Conservation (phyloP, 1,140 invertebrate genomes). For the Zaprionus gabonicus region DNA sequence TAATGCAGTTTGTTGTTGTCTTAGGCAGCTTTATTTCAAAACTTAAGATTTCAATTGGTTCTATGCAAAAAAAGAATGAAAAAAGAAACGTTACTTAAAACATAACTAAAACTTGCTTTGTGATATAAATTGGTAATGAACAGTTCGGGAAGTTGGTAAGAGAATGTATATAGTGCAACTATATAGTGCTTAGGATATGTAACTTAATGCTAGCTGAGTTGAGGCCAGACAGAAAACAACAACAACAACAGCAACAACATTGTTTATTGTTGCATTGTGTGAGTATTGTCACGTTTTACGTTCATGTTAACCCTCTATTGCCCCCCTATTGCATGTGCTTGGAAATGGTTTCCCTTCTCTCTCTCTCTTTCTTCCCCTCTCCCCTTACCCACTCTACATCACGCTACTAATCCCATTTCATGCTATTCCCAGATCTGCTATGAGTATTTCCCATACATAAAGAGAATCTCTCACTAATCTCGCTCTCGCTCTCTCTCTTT, state of each 20-base stretch:
- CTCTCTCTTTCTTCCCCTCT: background rate
- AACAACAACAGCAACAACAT: constrained; percentile 32
- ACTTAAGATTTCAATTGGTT: constrained; percentile 3
- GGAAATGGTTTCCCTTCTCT: background rate
- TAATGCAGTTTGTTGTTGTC: background rate
- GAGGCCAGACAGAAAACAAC: constrained; percentile 54
- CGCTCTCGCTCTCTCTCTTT: background rate
- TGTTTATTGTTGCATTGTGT: constrained; percentile 68
- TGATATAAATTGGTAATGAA: constrained; percentile 11
- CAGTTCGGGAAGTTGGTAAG: constrained; percentile 10
- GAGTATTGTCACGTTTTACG: constrained; percentile 62
- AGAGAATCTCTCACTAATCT: background rate
- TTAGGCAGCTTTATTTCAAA: constrained; percentile 31
- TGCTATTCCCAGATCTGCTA: background rate
- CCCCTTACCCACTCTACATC: background rate
- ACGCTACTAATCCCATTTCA: constrained; percentile 30
- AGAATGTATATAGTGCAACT: background rate
- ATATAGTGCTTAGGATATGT: constrained; percentile 17
- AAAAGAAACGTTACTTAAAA: constrained; percentile 2
- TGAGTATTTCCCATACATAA: background rate
- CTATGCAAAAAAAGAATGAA: background rate
- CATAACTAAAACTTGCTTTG: constrained; percentile 16
- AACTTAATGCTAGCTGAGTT: constrained; percentile 61
- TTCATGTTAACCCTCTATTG: background rate
- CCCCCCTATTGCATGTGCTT: constrained; percentile 42